Base-by-base conservation (phyloP, 2,888 invertebrate species). In the Rapana venosa region DNA sequence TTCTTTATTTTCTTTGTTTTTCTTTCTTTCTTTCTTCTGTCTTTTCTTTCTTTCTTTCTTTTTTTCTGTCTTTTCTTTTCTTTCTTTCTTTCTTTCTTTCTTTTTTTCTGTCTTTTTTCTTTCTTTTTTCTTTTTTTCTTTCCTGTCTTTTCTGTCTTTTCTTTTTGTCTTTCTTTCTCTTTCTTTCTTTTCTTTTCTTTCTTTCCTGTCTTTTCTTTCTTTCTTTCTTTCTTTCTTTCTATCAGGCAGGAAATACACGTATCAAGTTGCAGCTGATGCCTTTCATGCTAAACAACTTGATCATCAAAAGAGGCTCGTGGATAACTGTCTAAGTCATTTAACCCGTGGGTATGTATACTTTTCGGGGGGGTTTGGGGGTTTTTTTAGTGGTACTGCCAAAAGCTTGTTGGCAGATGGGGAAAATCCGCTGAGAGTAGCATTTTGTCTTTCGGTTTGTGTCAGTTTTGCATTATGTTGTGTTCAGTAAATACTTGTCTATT, bases 261-360 rank as follows among this genome's bases (percentile, higher is more conserved):
- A 74, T 74, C 74, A n/a, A 74, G 30, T 74, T 74, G n/a, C 74
- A 74, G n/a, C 74, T 74, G 30, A 74, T 74, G n/a, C 74, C 74
- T 74, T 26, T n/a, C n/a, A 26, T 30, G n/a, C n/a, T 30, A n/a
- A 26, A 30, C n/a, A 4, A 30, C 13, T n/a, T 30, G 26, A n/a
- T 30, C 74, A 74, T 30, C n/a, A 74, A n/a, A 30, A 74, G 74
- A n/a, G 30, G 8, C 74, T 74, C n/a, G 26, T 74, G 30, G 8
- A 74, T 74, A 74, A 26, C 74, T 74, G 74, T 74, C 74, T n/a
- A 47, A 47, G 47, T 47, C 47, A 47, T 47, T 47, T 47, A 47
- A 47, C 47, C 47, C 47, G 8, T 47, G 47, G 47, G 47, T 47
- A 47, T 47, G 47, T 47, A 47, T 47, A 47, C 47, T 47, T 47